These are phyloP conservation scores for Pachypsylla venusta DNA, from an alignment of 1,140 invertebrate genomes.

Conservation along the genomic window DNA sequence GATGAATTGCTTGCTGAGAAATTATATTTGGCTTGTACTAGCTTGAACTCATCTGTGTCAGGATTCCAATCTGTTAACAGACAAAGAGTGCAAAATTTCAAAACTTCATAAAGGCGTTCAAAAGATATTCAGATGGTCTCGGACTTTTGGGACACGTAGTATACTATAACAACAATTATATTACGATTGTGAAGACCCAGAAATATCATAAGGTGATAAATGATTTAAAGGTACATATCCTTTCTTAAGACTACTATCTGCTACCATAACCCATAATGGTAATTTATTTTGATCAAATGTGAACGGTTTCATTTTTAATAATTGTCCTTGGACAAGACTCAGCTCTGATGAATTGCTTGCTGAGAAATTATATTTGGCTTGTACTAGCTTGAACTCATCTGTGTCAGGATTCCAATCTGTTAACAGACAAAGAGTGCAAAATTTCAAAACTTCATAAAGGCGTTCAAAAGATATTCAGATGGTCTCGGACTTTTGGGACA, in stretches of 20 bases:
- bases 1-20: not conserved
- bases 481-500: no score
- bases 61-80: conserved; percentile 4
- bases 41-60: not conserved
- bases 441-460: no score
- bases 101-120: no score
- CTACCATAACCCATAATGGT: not conserved
- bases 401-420: not conserved
- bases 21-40: conserved; percentile 1
- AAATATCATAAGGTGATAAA: not conserved
- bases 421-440: not conserved
- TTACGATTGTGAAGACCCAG: no score
- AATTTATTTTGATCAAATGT: not conserved
- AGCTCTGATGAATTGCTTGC: not conserved
- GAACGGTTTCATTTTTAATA: not conserved
- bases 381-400: not conserved
- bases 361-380: not conserved
- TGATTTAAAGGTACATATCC: not conserved
- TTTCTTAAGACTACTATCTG: not conserved
- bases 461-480: no score
- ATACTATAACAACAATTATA: no score
- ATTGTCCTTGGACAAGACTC: not conserved
- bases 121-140: no score
- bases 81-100: no score
- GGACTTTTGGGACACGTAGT: no score